These are phyloP conservation scores for Apamea anceps DNA, from an alignment of 2,888 invertebrate genomes.

Conservation along the genomic window DNA sequence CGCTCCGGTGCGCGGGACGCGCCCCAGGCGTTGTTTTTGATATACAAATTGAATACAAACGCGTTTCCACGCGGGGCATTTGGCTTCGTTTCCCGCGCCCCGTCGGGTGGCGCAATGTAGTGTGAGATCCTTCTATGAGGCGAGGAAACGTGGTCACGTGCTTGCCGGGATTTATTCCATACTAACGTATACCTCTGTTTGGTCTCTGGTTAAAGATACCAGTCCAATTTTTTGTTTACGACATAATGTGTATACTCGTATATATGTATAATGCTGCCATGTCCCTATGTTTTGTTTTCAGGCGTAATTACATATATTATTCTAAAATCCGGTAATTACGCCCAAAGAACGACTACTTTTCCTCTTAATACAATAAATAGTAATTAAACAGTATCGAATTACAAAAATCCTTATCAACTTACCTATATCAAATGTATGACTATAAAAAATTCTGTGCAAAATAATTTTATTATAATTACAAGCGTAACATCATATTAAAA, in stretches of 20 bases:
- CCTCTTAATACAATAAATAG: background rate
- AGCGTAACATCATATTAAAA: conserved; percentile 25
- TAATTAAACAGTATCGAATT: conserved; percentile 12
- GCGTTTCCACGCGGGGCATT: background rate
- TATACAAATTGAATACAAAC: background rate
- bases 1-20: background rate
- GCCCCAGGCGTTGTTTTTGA: background rate
- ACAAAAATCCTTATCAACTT: background rate
- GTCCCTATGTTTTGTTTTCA: background rate
- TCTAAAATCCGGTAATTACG: background rate
- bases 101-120: background rate
- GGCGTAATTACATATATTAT: background rate
- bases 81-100: background rate
- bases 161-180: no score
- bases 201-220: no score
- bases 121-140: no score
- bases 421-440: background rate
- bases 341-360: background rate
- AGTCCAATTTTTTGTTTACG: no score
- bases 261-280: background rate
- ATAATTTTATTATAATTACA: conserved; percentile 28
- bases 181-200: no score
- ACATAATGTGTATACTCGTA: background rate
- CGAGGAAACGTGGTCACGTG: no score
- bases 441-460: conserved; percentile 13